Conservation (phyloP, 2,797 vertebrate genomes). For the Bryconaethiops microstoma region DNA sequence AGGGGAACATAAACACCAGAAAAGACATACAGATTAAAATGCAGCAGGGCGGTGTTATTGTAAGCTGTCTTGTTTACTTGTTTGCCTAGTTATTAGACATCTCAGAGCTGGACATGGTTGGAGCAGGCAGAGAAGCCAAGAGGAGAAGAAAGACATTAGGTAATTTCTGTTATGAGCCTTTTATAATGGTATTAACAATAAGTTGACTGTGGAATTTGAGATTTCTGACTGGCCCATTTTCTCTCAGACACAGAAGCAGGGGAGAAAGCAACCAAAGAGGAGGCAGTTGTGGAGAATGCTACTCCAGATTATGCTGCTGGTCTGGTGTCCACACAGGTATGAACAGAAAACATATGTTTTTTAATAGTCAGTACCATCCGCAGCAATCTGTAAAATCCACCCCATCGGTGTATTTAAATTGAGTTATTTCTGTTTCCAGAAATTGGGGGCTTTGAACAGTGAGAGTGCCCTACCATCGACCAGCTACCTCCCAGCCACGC, state of each 20-base stretch:
- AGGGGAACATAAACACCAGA: neutral
- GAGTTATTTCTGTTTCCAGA: constrained; percentile 71
- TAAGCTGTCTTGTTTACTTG: constrained; percentile 12
- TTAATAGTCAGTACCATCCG: neutral
- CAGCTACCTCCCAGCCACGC: constrained; percentile 94
- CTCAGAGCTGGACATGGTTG: constrained; percentile 91
- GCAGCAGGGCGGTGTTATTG: neutral
- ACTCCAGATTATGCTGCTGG: constrained; percentile 98
- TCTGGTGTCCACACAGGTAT: constrained; percentile 94
- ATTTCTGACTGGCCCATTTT: constrained; percentile 15
- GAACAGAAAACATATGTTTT: neutral
- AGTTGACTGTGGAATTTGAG: neutral
- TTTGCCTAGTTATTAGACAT: constrained; percentile 87
- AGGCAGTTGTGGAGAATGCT: constrained; percentile 91
- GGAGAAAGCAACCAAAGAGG: constrained; percentile 95
- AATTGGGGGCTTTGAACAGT: constrained; percentile 90
- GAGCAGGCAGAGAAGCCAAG: constrained; percentile 94
- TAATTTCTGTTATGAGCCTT: constrained; percentile 60
- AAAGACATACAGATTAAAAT: neutral
- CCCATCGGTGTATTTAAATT: neutral
- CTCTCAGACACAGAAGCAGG: constrained; percentile 86
- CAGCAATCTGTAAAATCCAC: neutral
- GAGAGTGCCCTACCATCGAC: constrained; percentile 94
- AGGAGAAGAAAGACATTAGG: constrained; percentile 95
- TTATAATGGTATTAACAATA: neutral